Conservation (phyloP, 2,888 invertebrate species). For the Drosophila buzzatii region DNA sequence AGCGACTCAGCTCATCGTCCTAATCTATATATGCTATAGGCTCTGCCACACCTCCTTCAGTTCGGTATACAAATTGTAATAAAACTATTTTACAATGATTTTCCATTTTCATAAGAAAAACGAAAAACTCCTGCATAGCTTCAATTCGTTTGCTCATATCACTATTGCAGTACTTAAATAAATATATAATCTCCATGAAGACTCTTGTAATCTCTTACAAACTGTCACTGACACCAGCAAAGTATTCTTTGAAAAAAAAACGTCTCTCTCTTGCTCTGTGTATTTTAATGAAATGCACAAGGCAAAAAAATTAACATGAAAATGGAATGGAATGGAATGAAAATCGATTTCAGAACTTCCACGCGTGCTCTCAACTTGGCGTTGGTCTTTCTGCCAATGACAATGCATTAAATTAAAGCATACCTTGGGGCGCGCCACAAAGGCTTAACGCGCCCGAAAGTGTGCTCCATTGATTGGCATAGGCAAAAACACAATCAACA, state of each 20-base stretch:
- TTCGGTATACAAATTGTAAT: too few relatives aligned
- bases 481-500: conserved; percentile 78
- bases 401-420: conserved; percentile 69
- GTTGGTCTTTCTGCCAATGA: conserved; percentile 21
- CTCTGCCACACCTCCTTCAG: background rate
- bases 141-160: background rate
- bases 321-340: conserved; percentile 4
- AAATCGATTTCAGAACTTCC: conserved; percentile 25
- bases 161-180: background rate
- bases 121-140: background rate
- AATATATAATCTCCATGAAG: background rate
- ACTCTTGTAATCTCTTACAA: background rate
- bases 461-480: conserved; percentile 75
- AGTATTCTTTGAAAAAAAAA: background rate
- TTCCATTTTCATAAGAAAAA: background rate
- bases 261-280: background rate
- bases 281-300: conserved; percentile 3
- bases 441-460: conserved; percentile 62
- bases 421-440: conserved; percentile 64
- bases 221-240: background rate
- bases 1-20: too few relatives aligned
- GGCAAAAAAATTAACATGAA: conserved; percentile 18
- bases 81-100: background rate
- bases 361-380: background rate
- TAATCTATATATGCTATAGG: too few relatives aligned